Base-by-base conservation (phyloP, 2,888 invertebrate genomes). In the Chouioia cunea region DNA sequence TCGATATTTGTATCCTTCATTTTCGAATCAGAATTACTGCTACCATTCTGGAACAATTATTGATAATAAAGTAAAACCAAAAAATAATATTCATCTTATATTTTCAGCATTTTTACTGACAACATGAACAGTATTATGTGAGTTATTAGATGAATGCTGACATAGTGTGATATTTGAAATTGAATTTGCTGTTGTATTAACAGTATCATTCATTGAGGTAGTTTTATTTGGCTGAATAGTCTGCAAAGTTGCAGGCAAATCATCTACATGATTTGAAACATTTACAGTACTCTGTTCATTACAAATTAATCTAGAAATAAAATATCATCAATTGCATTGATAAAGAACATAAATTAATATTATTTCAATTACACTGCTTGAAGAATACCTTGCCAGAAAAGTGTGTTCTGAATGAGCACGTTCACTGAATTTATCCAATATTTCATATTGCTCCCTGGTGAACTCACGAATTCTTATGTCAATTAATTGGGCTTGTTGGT, bases 391-490 rank as follows among this genome's bases (percentile, higher is more conserved):
- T 83, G 89, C 86, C 86, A 91, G 88, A 83, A 89, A 87, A 84
- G 90, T 90, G 82, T 91, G 91, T 85, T 94, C 93, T 79, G 89
- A 90, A 79, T 92, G 91, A 74, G 92, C 91, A 81, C 89, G 90
- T 83, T 92, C 92, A 80, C 90, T 90, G 83, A 90, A 91, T 75
- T 89, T 90, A 81, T 95, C 93, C 78, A 94, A 88, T 76, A 91
- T 88, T 72, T 91, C 90, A 87, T 93, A 93, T 81, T 93, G 92
- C 80, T 91, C 91, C 79, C 92, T 92, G 74, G 91, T 90, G 86
- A 90, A 95, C 72, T 90, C 89, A 79, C 92, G 90, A 72, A 96
- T 92, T 76, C 91, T 89, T 78, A 93, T 92, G 80, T 94, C 94
- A 57, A 93, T 90, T 2, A 89, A 89, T 56, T 89, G 88, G 63